phyloP scores from a whole-genome alignment of 2,113 vertebrate genomes.

The Pteropus alecto region DNA sequence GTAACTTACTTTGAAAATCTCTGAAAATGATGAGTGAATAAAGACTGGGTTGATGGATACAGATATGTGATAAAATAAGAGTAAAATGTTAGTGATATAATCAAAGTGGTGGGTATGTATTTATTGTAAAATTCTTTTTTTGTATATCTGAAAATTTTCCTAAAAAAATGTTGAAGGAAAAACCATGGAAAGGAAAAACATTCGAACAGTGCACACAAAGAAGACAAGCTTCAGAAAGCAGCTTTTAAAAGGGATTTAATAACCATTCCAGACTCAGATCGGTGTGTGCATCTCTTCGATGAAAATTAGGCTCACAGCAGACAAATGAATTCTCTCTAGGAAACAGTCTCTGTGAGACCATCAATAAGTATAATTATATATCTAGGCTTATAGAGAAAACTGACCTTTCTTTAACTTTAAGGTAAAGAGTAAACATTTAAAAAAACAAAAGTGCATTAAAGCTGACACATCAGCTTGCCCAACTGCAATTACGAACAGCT shows the following conservation, averaged over 20 bases:
- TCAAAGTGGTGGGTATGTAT: neutral
- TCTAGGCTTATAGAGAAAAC: neutral
- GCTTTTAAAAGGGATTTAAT: conserved; percentile 23
- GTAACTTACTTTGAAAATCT: neutral
- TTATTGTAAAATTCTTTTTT: neutral
- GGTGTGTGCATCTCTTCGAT: neutral
- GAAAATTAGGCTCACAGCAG: conserved; percentile 17
- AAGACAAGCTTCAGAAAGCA: conserved; percentile 33
- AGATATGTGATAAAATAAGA: neutral
- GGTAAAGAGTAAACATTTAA: conserved; percentile 24
- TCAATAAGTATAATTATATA: conserved; percentile 24
- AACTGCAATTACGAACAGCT: neutral
- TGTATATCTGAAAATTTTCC: neutral
- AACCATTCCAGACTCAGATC: neutral
- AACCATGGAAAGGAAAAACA: neutral
- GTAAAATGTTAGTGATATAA: neutral
- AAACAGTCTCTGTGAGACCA: conserved; percentile 25
- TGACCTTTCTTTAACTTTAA: conserved; percentile 19
- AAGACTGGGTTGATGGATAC: neutral
- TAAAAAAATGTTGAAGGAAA: neutral
- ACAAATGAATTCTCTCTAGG: conserved; percentile 43
- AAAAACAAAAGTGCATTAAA: neutral
- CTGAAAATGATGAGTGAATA: neutral
- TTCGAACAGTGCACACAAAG: neutral
- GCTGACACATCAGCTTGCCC: neutral